Base-by-base conservation (phyloP, 2,797 vertebrate species). In the Lepus townsendii region DNA sequence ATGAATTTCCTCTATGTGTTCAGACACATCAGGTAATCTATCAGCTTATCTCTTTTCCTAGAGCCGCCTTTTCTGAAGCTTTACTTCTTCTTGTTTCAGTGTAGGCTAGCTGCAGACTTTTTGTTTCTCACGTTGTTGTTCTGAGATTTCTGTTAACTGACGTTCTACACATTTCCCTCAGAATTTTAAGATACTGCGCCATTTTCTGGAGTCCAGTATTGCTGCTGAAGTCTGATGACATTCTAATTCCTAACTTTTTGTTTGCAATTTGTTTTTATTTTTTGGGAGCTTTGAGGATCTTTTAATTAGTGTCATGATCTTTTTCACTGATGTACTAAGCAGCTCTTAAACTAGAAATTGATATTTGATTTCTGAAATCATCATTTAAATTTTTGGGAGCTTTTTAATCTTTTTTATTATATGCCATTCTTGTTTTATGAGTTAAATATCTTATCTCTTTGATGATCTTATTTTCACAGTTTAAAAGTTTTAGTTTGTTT, bases 291-390 rank as follows among this genome's bases (percentile, higher is more conserved):
- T 71, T 47, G 63, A 50, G 22, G 22, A 30, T 69, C 9, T 60
- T 80, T 22, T 14, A 5, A 47, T 47, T 47, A 47, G 13, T 7
- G 20, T 69, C 24, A 63, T 52, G 54, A 52, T 52, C 24, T 22
- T 62, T 79, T 76, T 73, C 60, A 54, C 2, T 42, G 79, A 57
- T 76, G 20, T 42, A 77, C 47, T 66, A 27, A 77, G 22, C 3
- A 12, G 19, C 50, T 91, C 24, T 52, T 4, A 93, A 90, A 42
- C 57, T 84, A 68, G 27, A 83, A 60, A 38, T 83, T 63, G 12
- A 24, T 30, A 91, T 79, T 78, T 90, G 87, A 87, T 76, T 76
- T 78, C 13, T 52, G 12, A 50, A 62, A 54, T 65, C 16, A 91
- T 52, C 27, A 77, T 90, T 72, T 86, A 42, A 82, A 78, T 65